A percentile compares a stretch with the other conserved stretches of the same genome.
phyloP scores from a whole-genome alignment of 2,888 invertebrate species.

The Gastracanthus pulcherrimus region DNA sequence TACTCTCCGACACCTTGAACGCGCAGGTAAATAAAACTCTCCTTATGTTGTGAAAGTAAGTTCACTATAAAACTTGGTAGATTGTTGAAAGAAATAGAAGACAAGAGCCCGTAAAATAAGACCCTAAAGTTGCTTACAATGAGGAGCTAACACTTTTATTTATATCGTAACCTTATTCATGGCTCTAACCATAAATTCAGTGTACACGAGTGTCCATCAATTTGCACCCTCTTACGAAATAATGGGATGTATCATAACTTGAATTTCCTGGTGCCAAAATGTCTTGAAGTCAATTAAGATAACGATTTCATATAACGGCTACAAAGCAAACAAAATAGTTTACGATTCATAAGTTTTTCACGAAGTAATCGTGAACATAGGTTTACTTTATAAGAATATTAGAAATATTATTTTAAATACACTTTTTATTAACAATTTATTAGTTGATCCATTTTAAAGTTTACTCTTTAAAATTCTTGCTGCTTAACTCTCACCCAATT shows the following conservation, averaged over 20 bases:
- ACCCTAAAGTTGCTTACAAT: not conserved
- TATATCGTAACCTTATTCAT: not conserved
- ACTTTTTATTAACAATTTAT: too few species aligned
- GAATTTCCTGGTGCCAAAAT: not conserved
- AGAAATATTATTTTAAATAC: too few species aligned
- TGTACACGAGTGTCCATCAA: not conserved
- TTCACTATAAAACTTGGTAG: not conserved
- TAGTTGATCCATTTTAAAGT: too few species aligned
- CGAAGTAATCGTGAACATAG: too few species aligned
- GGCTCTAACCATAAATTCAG: not conserved
- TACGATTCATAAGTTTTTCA: not conserved
- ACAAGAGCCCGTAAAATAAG: not conserved
- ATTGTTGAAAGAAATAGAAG: not conserved
- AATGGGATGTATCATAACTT: not conserved
- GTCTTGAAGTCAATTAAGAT: not conserved
- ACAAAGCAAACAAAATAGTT: not conserved
- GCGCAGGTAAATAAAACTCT: slow-evolving; percentile 1
- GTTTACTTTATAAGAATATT: too few species aligned
- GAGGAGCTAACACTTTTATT: slow-evolving; percentile 3
- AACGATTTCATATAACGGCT: not conserved
- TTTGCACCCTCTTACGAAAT: not conserved
- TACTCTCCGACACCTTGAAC: not conserved
- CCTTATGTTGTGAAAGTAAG: not conserved
- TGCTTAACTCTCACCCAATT: too few species aligned
- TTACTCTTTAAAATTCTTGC: too few species aligned